Evolutionary conservation across 2,113 vertebrate species (phyloP), one percentile per base, ranked within the genome.

Genomic region (Saccopteryx leptura): DNA sequence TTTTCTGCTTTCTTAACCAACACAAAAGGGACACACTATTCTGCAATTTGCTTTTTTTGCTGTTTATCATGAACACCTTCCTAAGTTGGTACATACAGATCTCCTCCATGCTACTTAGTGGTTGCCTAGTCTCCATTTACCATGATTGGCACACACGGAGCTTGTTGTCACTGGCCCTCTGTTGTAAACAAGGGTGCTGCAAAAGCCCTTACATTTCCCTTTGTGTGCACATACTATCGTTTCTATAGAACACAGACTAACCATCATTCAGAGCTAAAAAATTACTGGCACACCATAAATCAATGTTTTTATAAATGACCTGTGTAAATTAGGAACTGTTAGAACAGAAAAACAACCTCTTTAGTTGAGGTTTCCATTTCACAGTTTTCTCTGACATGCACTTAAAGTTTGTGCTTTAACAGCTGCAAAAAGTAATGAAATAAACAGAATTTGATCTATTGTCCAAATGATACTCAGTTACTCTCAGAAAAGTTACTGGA

Each of bases 341-440:
- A 68, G 48, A 78, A 74, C 4, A 87, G 63, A 71, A 91, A 91
- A 85, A 90, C 39, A 83, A 33, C 68, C 63, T 83, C 11, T 90
- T 31, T 31, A 76, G 33, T 63, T 91, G 24, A 15, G 3, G 46
- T 69, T 94, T 82, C 68, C 26, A 48, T 28, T 85, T 66, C 52
- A 60, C 52, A 60, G 52, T 71, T 88, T 87, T 90, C 50, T 39
- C 48, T 90, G 46, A 93, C 9, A n/a, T 26, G 33, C 26, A 54
- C 69, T 50, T 87, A 5, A 81, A 58, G 31, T 87, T 60, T 94
- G 15, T 94, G 50, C 23, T 76, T 96, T 68, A 83, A 79, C 60
- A 63, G 50, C 33, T 90, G 71, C n/a, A 56, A 52, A 78, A 92
- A 95, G 60, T 66, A 61, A 88, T 52, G 56, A 91, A 31, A 82